phyloP scores from a whole-genome alignment of 2,888 invertebrate genomes.

The Byasa hedistus region DNA sequence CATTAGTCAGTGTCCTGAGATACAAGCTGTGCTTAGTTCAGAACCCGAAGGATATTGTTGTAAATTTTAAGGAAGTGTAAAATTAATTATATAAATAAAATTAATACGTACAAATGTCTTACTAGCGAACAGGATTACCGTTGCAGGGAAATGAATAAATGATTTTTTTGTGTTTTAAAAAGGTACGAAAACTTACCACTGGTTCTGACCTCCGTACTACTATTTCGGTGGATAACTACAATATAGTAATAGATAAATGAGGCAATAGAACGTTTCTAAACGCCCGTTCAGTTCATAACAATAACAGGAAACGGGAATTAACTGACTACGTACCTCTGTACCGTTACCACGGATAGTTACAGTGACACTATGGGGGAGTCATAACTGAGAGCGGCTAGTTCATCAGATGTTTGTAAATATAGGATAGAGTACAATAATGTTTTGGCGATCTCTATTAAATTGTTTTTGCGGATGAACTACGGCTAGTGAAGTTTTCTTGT shows the following conservation, averaged over 20 bases:
- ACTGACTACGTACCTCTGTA: slow-evolving; percentile 4
- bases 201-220: slow-evolving; percentile 1
- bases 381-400: slow-evolving; percentile 4
- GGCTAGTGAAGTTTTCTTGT: not conserved
- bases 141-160: not conserved
- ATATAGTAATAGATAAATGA: slow-evolving; percentile 7
- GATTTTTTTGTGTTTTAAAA: not conserved
- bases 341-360: slow-evolving; percentile 10
- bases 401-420: slow-evolving; percentile 14
- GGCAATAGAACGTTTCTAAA: slow-evolving; percentile 2
- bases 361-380: slow-evolving; percentile 12
- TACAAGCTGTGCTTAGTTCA: no score
- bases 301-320: slow-evolving; percentile 21
- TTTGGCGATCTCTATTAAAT: slow-evolving; percentile 14
- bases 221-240: slow-evolving; percentile 2
- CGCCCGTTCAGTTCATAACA: not conserved
- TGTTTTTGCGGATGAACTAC: slow-evolving; percentile 8
- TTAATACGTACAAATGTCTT: not conserved
- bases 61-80: no score
- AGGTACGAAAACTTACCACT: slow-evolving; percentile 3
- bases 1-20: no score
- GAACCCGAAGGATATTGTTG: no score
- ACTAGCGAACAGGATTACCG: not conserved
- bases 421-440: slow-evolving; percentile 13
- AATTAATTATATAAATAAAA: no score